A percentile compares a stretch with the other conserved stretches of the same genome.
phyloP scores from a whole-genome alignment of 1,140 invertebrate species.

The Agraylea sexmaculata region DNA sequence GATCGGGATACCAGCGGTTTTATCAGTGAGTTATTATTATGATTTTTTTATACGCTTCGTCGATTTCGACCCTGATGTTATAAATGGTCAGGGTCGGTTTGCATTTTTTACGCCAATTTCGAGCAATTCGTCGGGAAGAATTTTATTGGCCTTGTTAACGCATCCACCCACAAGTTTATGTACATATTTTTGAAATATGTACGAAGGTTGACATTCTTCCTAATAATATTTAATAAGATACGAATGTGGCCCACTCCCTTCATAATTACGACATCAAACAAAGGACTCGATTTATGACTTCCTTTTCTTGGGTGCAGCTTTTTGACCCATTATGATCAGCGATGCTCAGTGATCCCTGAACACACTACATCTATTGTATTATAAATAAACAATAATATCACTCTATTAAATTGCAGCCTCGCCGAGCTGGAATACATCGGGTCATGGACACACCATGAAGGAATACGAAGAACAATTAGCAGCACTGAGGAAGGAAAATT shows the following conservation, averaged over 20 bases:
- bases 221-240: slow-evolving; percentile 9
- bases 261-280: background rate
- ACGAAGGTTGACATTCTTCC: too few species aligned
- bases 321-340: background rate
- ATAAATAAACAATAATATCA: slow-evolving; percentile 4
- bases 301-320: background rate
- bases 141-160: background rate
- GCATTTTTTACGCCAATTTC: background rate
- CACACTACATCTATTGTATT: background rate
- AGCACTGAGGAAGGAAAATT: slow-evolving; percentile 78
- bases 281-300: slow-evolving; percentile 2
- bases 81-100: too few species aligned
- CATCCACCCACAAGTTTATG: slow-evolving; percentile 4
- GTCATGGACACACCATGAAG: slow-evolving; percentile 63
- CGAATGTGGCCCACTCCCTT: slow-evolving; percentile 1
- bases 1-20: slow-evolving; percentile 28
- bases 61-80: too few species aligned
- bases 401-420: slow-evolving; percentile 21
- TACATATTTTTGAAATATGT: slow-evolving; percentile 9
- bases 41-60: background rate
- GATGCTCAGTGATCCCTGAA: background rate
- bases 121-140: background rate
- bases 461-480: slow-evolving; percentile 82
- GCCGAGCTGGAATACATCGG: slow-evolving; percentile 29
- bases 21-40: slow-evolving; percentile 8